Evolutionary conservation across 2,113 vertebrate genomes (phyloP), one percentile per base, ranked within the genome.

Genomic region (Cettia cetti): DNA sequence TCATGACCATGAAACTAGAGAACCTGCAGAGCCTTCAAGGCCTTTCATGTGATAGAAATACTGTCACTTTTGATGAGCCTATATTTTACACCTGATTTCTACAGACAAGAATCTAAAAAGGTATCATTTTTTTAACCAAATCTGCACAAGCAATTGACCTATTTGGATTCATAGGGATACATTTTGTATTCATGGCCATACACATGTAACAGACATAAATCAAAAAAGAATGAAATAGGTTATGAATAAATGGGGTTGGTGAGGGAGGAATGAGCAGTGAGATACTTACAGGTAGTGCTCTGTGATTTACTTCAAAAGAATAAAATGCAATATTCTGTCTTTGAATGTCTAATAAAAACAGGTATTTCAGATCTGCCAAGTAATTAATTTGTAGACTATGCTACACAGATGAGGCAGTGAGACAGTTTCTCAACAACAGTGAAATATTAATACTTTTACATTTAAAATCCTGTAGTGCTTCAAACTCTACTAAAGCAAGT

Each of bases 341-440:
- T 94, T 94, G 84, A 97, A 97, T 94, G 76, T 18, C 82, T 95
- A 96, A 97, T 92, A 97, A 97, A 97, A 97, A 89, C 74, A 92
- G 49, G 31, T 86, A 94, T 96, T 95, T 96, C 92, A 96, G 71
- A 94, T 9, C 23, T 82, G 76, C 76, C 80, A 95, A 92, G 74
- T 94, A 96, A 97, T 96, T 97, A 96, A 95, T 95, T 96, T 96
- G 86, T 69, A 95, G 90, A 95, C 86, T 90, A 91, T 86, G 85
- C 81, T 89, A 86, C 30, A 89, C 4, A 85, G 68, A 94, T 89
- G 50, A 94, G 47, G 42, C 75, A 95, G 68, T 53, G 20, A 89
- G 52, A 80, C 82, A 72, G 37, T 75, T 93, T 78, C 63, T 91
- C 83, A 54, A 85, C 78, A 96, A 91, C 61, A 90, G 56, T 94